Conservation (phyloP, 2,113 vertebrate genomes). For the Ginglymostoma cirratum region DNA sequence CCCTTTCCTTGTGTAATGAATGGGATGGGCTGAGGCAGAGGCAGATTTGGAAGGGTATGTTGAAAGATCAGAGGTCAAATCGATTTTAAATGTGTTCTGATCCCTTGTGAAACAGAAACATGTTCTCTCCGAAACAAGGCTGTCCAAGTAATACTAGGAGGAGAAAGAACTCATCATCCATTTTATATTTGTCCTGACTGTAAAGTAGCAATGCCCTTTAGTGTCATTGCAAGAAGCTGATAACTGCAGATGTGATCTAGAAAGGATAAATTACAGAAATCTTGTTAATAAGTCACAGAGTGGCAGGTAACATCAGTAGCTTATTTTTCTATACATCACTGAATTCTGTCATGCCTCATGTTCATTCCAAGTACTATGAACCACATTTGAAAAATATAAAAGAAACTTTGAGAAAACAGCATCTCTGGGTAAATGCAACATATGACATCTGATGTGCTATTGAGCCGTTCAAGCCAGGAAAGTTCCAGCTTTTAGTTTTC, state of each 20-base stretch:
- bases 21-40: not conserved
- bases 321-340: not conserved
- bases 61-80: constrained; percentile 24
- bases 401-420: not conserved
- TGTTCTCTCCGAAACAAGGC: not conserved
- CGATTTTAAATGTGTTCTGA: constrained; percentile 3
- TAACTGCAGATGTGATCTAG: not conserved
- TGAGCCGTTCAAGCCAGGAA: not conserved
- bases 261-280: not conserved
- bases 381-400: constrained; percentile 2
- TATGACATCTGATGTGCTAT: not conserved
- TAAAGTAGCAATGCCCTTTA: not conserved
- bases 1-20: not conserved
- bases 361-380: not conserved
- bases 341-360: not conserved
- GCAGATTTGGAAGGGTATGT: not conserved
- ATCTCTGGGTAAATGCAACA: not conserved
- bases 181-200: not conserved
- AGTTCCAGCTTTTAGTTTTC: not conserved
- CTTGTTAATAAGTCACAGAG: not conserved
- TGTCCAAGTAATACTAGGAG: not conserved
- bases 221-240: not conserved
- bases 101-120: not conserved
- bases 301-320: not conserved
- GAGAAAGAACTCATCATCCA: not conserved